phyloP scores from a whole-genome alignment of 2,113 vertebrate genomes.

The Glaucidium brasilianum region DNA sequence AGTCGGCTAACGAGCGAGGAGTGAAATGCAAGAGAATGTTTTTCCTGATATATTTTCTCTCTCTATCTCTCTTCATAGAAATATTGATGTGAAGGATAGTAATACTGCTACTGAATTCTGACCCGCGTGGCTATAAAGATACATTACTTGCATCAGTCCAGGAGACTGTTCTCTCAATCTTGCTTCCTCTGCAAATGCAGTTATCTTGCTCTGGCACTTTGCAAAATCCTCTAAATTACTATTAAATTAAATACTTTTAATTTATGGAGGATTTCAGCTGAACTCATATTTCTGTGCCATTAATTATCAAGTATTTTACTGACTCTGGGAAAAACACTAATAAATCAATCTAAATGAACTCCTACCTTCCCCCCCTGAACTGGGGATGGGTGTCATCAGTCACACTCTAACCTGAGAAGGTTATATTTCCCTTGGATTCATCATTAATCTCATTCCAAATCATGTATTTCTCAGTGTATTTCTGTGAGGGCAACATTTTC shows the following conservation, averaged over 20 bases:
- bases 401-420: neutral
- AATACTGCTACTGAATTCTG: constrained; percentile 13
- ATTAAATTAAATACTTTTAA: constrained; percentile 51
- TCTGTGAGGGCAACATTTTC: neutral
- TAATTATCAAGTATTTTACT: constrained; percentile 30
- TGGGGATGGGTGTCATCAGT: neutral
- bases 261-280: constrained; percentile 37
- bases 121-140: neutral
- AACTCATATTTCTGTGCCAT: constrained; percentile 27
- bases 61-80: neutral
- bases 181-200: constrained; percentile 18
- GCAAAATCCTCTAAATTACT: constrained; percentile 51
- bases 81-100: neutral
- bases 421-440: neutral
- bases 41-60: neutral
- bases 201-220: constrained; percentile 20
- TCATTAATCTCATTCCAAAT: neutral
- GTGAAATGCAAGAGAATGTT: neutral
- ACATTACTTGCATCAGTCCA: neutral
- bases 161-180: neutral
- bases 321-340: constrained; percentile 22
- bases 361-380: neutral
- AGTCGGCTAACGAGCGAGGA: neutral
- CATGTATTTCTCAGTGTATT: neutral
- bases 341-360: constrained; percentile 31